Base-by-base conservation (phyloP, 2,113 vertebrate genomes). In the Microtus ochrogaster region DNA sequence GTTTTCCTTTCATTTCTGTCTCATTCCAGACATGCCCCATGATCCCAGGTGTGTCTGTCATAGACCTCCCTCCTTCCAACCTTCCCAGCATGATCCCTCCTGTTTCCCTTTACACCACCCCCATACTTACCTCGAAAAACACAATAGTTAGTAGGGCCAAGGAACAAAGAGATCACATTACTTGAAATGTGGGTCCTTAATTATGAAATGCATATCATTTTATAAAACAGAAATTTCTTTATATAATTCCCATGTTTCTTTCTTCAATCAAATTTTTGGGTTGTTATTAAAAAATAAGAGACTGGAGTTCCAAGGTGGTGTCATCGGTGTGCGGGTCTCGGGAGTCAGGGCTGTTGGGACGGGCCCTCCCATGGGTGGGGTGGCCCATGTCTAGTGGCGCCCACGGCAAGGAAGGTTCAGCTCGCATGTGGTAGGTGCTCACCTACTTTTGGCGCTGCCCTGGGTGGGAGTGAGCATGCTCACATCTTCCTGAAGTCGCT, bases 401-500 rank as follows among this genome's bases (percentile, higher is more conserved):
- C 55, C 97, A 97, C 33, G 90, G 92, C 94, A 93, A 22, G 87
- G 92, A 66, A 91, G 97, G n/a, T 63, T 97, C 98, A 99, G 99
- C 97, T 24, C 99, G 98, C 76, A 97, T 98, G 78, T 99, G 99
- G 99, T 99, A 98, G 98, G 97, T 98, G 30, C 89, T 99, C 95
- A 96, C 61, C 36, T 99, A 98, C 21, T 97, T 99, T 74, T 99
- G 73, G 99, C 99, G 0, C 98, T 99, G 5, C 99, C 99, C 2
- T 99, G 98, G 0, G 99, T 99, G 17, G 99, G 22, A 0, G 99
- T 99, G 89, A 99, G 99, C 98, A 99, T 99, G 99, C 94, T 99
- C 90, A 99, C 98, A 98, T 96, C 63, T 99, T 98, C 97, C 87
- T 99, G 98, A 99, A 99, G 73, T 95, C 95, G 0, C 97, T 98